Base-by-base conservation (phyloP, 1,140 invertebrate species). In the Dufourea novaeangliae region DNA sequence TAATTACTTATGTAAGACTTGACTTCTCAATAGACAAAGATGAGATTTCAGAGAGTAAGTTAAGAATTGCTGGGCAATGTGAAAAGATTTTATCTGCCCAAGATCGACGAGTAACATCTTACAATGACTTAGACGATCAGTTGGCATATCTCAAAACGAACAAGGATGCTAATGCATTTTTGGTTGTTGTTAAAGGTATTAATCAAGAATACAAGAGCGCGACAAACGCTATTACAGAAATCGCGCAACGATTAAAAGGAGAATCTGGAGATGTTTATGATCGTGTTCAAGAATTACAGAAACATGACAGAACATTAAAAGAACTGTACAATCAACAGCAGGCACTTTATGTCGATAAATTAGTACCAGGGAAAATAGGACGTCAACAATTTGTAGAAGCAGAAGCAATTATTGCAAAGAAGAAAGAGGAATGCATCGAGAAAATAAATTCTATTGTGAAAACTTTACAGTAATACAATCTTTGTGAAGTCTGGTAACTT, bases 1-100 rank as follows among this genome's bases (percentile, higher is more conserved):
- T 99, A 46, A 98, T 99, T 88, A 93, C 99, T 82, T 99, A 98
- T 93, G 97, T 99, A 56, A 94, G 98, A 71, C 93, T 99, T 83
- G 98, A 99, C 93, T 99, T 99, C 92, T 98, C 98, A 63, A 98
- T 99, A 80, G 94, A 94, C 50, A 95, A 95, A 79, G 90, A 87
- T 89, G 95, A 95, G 84, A 92, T 90, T 4, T 94, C 93, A 37
- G 95, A 95, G 82, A 94, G 93, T 72, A 93, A 92, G 73, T 87
- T 95, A 86, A 86, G 94, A 44, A 93, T 94, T 64, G 91, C 93
- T 56, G 93, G 93, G 5, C 90, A 93, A 27, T 92, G 93, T 70
- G 93, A 93, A 76, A 93, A 93, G 67, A 93, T 96, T 7, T 90
- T 95, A 62, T 92, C 91, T 52, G 93, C 93, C 27, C 95, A 96